Percentiles rank a stretch among this genome's conserved stretches.
phyloP scores from a whole-genome alignment of 1,140 invertebrate species.

The Heliothis virescens region DNA sequence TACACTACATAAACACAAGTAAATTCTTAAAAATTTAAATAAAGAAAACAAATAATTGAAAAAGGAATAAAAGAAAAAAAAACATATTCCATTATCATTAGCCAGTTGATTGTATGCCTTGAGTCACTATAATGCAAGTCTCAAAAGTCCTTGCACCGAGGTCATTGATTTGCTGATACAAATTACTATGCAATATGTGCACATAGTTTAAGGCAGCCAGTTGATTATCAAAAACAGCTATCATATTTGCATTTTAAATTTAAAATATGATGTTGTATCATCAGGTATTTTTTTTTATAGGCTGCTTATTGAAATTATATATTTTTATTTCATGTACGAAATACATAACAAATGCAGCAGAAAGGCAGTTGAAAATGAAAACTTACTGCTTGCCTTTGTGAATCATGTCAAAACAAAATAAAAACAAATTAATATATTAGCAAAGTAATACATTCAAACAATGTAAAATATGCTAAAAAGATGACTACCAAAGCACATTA shows the following conservation, averaged over 20 bases:
- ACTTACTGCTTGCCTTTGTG: background rate
- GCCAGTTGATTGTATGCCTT: background rate
- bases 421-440: background rate
- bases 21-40: too few relatives aligned
- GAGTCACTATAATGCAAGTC: conserved; percentile 12
- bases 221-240: too few relatives aligned
- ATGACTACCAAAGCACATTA: conserved; percentile 8
- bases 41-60: conserved; percentile 1
- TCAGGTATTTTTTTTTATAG: too few relatives aligned
- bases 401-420: background rate
- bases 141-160: conserved; percentile 19
- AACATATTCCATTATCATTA: background rate
- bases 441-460: background rate
- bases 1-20: too few relatives aligned
- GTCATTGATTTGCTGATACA: conserved; percentile 16
- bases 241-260: too few relatives aligned
- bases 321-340: too few relatives aligned
- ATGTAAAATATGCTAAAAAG: background rate
- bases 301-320: too few relatives aligned
- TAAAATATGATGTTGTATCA: too few relatives aligned
- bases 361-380: too few relatives aligned
- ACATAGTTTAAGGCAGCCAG: too few relatives aligned
- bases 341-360: too few relatives aligned
- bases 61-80: background rate
- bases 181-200: too few relatives aligned